Evolutionary conservation across 2,888 invertebrate species (phyloP).

Genomic region (Rotaria macrura): DNA sequence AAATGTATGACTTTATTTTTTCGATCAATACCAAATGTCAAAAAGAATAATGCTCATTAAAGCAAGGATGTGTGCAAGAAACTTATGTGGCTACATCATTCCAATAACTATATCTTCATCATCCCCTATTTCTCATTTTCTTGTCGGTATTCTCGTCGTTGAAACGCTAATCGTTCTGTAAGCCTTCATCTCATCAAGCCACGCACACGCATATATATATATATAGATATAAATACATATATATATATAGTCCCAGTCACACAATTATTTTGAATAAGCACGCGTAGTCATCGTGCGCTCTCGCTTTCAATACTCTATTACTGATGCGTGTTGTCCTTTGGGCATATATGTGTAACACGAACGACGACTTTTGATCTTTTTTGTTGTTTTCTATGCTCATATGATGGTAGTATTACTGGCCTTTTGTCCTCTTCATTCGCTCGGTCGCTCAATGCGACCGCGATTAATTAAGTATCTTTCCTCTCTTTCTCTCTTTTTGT

Average conservation of each 20-base stretch:
- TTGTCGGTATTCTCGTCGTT: not conserved
- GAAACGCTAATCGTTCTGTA: not conserved
- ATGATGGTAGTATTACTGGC: not conserved
- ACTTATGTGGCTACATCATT: not conserved
- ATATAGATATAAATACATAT: not conserved
- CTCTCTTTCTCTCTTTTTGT: not conserved
- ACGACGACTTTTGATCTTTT: slow-evolving; percentile 10
- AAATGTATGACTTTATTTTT: not conserved
- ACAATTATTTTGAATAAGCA: not conserved
- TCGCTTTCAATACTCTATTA: not conserved
- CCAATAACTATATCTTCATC: not conserved
- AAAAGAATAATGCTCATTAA: not conserved
- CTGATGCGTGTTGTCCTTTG: not conserved
- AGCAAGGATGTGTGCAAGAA: not conserved
- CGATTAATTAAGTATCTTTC: slow-evolving; percentile 8
- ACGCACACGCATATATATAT: not conserved
- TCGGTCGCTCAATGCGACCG: not conserved
- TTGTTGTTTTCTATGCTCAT: not conserved
- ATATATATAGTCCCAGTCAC: not conserved
- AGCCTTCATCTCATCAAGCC: no score
- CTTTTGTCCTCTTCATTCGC: not conserved
- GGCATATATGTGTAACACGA: not conserved
- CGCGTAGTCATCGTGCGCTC: not conserved
- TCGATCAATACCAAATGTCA: not conserved
- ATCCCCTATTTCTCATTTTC: not conserved